Base-by-base conservation (phyloP, 2,797 vertebrate species). In the Melanotaenia trifasciata region DNA sequence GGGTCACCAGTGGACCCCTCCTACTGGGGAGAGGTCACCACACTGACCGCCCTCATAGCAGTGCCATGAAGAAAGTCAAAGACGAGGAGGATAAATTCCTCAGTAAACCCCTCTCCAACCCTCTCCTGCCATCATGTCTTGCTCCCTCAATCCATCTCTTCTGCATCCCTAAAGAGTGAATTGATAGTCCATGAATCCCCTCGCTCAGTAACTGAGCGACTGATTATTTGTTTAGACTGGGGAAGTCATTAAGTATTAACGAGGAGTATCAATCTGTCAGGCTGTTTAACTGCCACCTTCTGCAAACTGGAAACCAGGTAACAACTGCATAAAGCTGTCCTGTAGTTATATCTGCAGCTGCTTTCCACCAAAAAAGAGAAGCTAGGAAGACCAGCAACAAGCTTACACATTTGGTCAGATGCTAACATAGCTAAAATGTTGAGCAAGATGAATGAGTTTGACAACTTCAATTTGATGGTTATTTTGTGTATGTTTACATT, bases 181-280 rank as follows among this genome's bases (percentile, higher is more conserved):
- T 76, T 74, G 88, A 90, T 86, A 80, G 80, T 69, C 64, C 56
- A 57, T 6, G 59, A 84, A 79, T 72, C 80, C 78, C 67, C 12
- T 64, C 5, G 60, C 76, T 61, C 73, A 47, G 84, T 88, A 83
- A 86, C 84, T 63, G 84, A 83, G 87, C 72, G 89, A 89, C 89
- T 94, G 93, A 93, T 95, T 95, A 94, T 96, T 95, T 96, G 92
- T 96, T 96, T 94, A 95, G 93, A 91, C 93, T 95, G 90, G 87
- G 90, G 94, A 96, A 89, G 83, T 76, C 83, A 86, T 88, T 85
- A 89, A 80, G 82, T 43, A 78, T 90, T 80, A 86, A 78, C 78
- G 22, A 83, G 58, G 65, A 58, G 72, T 38, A 82, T 89, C 78
- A 86, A 81, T 87, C 88, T 86, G 81, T 86, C 80, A 76, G 62